Conservation (phyloP, 2,113 vertebrate genomes). For the Kryptolebias marmoratus region DNA sequence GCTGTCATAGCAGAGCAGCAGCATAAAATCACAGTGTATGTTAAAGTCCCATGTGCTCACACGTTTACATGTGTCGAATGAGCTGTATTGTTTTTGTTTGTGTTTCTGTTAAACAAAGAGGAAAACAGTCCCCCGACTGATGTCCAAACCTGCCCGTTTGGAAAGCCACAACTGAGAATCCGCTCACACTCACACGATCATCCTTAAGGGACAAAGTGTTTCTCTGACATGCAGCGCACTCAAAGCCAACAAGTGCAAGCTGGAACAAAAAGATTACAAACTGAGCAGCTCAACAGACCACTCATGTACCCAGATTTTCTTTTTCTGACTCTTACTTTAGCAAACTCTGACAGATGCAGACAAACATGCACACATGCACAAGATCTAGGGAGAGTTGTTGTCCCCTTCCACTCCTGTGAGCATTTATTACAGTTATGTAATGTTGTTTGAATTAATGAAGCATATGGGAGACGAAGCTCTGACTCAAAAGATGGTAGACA, state of each 20-base stretch:
- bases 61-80: slow-evolving; percentile 2
- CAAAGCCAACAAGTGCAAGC: slow-evolving; percentile 20
- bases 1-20: no score
- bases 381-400: slow-evolving; percentile 37
- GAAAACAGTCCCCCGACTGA: slow-evolving; percentile 16
- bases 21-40: background rate
- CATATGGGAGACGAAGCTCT: slow-evolving; percentile 66
- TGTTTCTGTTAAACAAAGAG: background rate
- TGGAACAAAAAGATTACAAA: slow-evolving; percentile 52
- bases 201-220: slow-evolving; percentile 17
- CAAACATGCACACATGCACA: slow-evolving; percentile 15
- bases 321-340: slow-evolving; percentile 27
- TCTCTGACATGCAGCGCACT: slow-evolving; percentile 13
- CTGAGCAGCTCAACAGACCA: slow-evolving; percentile 33
- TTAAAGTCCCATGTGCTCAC: background rate
- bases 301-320: slow-evolving; percentile 55
- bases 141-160: slow-evolving; percentile 32
- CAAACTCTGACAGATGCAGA: slow-evolving; percentile 3
- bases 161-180: slow-evolving; percentile 22
- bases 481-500: slow-evolving; percentile 54
- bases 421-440: slow-evolving; percentile 78
- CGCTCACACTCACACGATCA: slow-evolving; percentile 10
- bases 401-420: slow-evolving; percentile 74
- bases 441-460: slow-evolving; percentile 74
- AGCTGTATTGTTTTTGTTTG: background rate